Base-by-base conservation (phyloP, 2,797 vertebrate species). In the Sebastes diaconus region DNA sequence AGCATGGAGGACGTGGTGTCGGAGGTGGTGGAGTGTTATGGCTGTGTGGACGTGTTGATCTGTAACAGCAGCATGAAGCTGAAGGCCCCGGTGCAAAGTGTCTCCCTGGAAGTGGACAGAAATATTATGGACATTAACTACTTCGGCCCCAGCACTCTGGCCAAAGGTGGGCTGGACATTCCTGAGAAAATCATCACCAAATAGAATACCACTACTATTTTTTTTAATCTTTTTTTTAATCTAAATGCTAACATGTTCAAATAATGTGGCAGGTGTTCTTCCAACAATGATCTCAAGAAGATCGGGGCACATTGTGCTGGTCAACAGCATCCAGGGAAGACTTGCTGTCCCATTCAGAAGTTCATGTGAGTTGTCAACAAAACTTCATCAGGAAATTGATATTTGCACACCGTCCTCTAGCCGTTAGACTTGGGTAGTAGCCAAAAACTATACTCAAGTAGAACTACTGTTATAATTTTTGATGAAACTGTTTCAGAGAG, bases 121-220 rank as follows among this genome's bases (percentile, higher is more conserved):
- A 98, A 97, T 87, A 95, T 99, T 83, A 99, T 99, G 98, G 97
- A 99, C 50, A 94, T 96, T 75, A 99, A 99, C 87, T 99, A 99
- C 91, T 99, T 99, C 52, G 98, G 98, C 13, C 98, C 98, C 72
- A 95, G 97, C 92, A 96, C 97, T 13, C 88, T 99, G 90, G 96
- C 96, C 52, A 99, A 99, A 98, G 97, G 98, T 99, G 42, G 2
- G 79, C 2, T 1, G 14, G 18, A 72, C 13, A 27, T 27, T 42
- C 3, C 14, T 18, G n/a, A 8, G 12, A 46, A 34, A 58, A 60
- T 6, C 4, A 10, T 9, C 34, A 20, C 2, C 4, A 42, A 22
- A 52, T 1, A 71, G 1, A 2, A 2, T 11, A 6, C 5, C 18
- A 8, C 6, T 14, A 3, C 3, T 30, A 14, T 71, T 50, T 25